Conservation (phyloP, 1,140 invertebrate genomes). For the Tetramorium simillimum region DNA sequence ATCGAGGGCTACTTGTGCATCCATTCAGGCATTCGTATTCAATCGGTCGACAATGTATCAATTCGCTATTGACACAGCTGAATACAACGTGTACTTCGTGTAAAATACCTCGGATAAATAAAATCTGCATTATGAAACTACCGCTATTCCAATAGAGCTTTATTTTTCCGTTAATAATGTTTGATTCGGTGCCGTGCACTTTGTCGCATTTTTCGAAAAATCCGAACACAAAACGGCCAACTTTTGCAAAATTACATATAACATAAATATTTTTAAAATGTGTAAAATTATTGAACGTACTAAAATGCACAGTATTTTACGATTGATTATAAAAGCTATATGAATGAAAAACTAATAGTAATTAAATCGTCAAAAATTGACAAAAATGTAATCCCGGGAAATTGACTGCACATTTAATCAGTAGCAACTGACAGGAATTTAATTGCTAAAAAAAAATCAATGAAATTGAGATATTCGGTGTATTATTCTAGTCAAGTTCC, state of each 20-base stretch:
- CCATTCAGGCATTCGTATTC: slow-evolving; percentile 49
- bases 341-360: neutral
- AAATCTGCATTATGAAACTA: slow-evolving; percentile 36
- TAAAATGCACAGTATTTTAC: neutral
- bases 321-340: slow-evolving; percentile 7
- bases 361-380: neutral
- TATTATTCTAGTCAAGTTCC: neutral
- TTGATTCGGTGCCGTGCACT: neutral
- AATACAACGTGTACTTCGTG: slow-evolving; percentile 32
- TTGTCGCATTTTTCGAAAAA: neutral
- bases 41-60: slow-evolving; percentile 46
- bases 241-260: neutral
- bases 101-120: slow-evolving; percentile 44
- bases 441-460: slow-evolving; percentile 10
- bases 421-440: neutral
- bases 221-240: neutral
- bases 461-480: neutral
- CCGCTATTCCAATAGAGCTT: slow-evolving; percentile 21
- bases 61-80: slow-evolving; percentile 50
- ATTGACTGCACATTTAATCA: slow-evolving; percentile 8
- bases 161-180: slow-evolving; percentile 35
- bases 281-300: neutral
- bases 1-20: slow-evolving; percentile 47
- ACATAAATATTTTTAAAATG: too few relatives aligned
- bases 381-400: neutral